Evolutionary conservation across 2,888 invertebrate species (phyloP).

Genomic region (Aphrophora alni): DNA sequence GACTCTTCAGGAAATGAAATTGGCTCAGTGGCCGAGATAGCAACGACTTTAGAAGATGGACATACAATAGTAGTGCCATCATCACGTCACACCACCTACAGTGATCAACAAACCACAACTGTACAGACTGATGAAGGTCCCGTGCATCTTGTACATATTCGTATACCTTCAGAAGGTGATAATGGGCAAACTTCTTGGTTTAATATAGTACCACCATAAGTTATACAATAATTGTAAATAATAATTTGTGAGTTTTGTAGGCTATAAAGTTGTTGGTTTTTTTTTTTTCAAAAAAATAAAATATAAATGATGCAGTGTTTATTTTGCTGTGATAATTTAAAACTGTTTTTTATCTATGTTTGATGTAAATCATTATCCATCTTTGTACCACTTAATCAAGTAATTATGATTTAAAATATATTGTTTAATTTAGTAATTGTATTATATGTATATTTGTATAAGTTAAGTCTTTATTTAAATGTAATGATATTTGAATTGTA

Average conservation of each 20-base stretch:
- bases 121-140: constrained; percentile 52
- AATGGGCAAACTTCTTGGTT: constrained; percentile 50
- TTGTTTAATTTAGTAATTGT: too few relatives aligned
- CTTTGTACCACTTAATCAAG: too few relatives aligned
- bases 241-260: background rate
- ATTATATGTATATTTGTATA: too few relatives aligned
- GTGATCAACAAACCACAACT: constrained; percentile 36
- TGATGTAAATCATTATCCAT: too few relatives aligned
- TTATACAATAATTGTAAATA: background rate
- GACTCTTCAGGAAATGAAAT: constrained; percentile 46
- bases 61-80: constrained; percentile 49
- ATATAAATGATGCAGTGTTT: too few relatives aligned
- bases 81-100: constrained; percentile 39
- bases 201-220: constrained; percentile 48
- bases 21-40: constrained; percentile 42
- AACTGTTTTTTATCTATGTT: too few relatives aligned
- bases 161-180: constrained; percentile 50
- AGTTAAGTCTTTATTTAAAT: too few relatives aligned
- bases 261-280: too few relatives aligned
- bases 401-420: too few relatives aligned
- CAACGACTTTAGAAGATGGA: constrained; percentile 29
- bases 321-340: too few relatives aligned
- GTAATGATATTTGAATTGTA: too few relatives aligned
- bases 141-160: constrained; percentile 54
- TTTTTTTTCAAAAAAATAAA: too few relatives aligned